A percentile compares a stretch with the other conserved stretches of the same genome.
These are phyloP conservation scores for Aleiodes leptofemur DNA, from an alignment of 2,888 invertebrate species.

Conservation along the genomic window DNA sequence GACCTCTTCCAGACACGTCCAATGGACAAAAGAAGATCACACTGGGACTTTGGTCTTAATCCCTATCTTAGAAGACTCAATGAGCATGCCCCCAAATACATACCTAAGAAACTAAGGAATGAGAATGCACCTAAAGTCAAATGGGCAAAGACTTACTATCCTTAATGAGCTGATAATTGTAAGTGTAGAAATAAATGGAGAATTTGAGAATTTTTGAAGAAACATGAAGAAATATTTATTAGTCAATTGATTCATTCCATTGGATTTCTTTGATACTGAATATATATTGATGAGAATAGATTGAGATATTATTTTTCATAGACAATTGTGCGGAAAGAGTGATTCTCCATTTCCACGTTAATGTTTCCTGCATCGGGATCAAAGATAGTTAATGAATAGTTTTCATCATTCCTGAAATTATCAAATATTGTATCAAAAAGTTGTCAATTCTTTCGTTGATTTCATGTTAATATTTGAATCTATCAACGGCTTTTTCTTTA, in stretches of 20 bases:
- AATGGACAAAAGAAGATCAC: constrained; percentile 82
- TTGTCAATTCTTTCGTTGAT: no score
- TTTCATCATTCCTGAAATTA: no score
- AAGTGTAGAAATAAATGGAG: constrained; percentile 46
- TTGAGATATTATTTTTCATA: no score
- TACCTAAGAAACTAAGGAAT: constrained; percentile 81
- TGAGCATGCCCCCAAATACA: constrained; percentile 82
- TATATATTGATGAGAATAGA: no score
- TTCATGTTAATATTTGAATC: no score
- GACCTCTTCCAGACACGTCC: constrained; percentile 82
- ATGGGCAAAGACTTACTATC: constrained; percentile 83
- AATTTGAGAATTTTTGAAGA: constrained; percentile 11
- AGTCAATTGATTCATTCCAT: not conserved
- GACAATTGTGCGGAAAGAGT: no score
- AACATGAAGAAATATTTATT: constrained; percentile 3
- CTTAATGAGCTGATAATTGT: constrained; percentile 67
- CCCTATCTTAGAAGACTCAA: constrained; percentile 81
- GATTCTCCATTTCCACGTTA: no score
- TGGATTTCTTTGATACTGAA: no score
- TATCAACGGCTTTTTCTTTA: no score
- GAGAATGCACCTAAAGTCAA: constrained; percentile 80
- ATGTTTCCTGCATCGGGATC: no score
- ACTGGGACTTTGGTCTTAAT: constrained; percentile 82
- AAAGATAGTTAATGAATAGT: no score
- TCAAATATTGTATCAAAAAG: no score